Conservation (phyloP, 2,888 invertebrate species). For the Acleris cristana region DNA sequence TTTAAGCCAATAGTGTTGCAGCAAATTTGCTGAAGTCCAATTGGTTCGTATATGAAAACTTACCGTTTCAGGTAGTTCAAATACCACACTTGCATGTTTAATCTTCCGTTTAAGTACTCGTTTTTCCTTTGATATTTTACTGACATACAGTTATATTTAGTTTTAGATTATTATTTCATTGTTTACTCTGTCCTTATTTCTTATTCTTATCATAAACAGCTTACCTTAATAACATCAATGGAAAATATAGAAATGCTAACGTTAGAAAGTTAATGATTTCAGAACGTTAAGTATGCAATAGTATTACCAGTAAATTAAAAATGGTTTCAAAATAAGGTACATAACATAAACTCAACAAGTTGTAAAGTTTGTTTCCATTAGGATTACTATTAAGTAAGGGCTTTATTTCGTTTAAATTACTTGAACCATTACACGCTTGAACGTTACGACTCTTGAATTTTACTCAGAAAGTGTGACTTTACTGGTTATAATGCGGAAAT, state of each 20-base stretch:
- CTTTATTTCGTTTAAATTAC: too few relatives aligned
- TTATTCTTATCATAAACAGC: background rate
- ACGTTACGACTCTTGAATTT: too few relatives aligned
- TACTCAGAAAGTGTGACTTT: background rate
- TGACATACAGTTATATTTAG: too few relatives aligned
- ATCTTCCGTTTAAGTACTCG: background rate
- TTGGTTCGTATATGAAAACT: slow-evolving; percentile 11
- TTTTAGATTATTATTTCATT: too few relatives aligned
- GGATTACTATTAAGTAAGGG: too few relatives aligned
- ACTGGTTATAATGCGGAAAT: background rate
- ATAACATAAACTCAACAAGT: background rate
- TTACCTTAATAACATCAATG: background rate
- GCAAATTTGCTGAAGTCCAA: background rate
- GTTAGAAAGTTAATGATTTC: slow-evolving; percentile 1
- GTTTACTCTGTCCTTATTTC: too few relatives aligned
- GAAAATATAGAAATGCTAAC: background rate
- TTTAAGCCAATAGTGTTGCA: slow-evolving; percentile 19
- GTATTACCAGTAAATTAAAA: slow-evolving; percentile 5
- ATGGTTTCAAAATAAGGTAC: background rate
- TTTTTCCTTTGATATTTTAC: background rate
- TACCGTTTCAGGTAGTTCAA: slow-evolving; percentile 5
- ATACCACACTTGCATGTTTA: background rate
- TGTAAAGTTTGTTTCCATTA: too few relatives aligned
- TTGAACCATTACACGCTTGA: too few relatives aligned
- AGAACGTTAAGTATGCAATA: background rate